Evolutionary conservation across 2,888 invertebrate species (phyloP).

Genomic region (Acrobasis consociella): DNA sequence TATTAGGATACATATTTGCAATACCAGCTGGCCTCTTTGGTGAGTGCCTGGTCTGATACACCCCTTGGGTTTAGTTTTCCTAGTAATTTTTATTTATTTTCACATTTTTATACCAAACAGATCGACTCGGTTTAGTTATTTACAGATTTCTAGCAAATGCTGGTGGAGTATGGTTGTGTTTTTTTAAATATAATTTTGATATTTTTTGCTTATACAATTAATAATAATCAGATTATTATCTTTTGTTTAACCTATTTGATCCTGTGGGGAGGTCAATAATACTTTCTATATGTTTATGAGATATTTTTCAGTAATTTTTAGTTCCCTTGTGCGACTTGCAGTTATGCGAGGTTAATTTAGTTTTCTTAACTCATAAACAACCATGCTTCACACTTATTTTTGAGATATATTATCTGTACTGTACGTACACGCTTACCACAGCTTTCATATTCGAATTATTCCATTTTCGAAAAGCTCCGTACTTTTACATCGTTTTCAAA

Average conservation of each 20-base stretch:
- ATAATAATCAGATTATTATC: not conserved
- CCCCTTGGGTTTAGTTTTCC: constrained; percentile 52
- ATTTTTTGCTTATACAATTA: not conserved
- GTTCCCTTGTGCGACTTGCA: too few species aligned
- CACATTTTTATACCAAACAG: constrained; percentile 31
- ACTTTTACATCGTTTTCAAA: not conserved
- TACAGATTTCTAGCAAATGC: constrained; percentile 2
- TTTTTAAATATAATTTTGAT: not conserved
- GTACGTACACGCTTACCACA: constrained; percentile 30
- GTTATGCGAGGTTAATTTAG: too few species aligned
- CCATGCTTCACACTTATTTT: not conserved
- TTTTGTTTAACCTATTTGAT: not conserved
- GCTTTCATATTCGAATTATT: constrained; percentile 22
- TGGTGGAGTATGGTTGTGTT: constrained; percentile 1
- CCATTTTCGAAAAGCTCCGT: constrained; percentile 2
- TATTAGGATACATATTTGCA: constrained; percentile 79
- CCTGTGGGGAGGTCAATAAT: too few species aligned
- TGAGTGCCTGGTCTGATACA: constrained; percentile 68
- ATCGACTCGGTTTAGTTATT: not conserved
- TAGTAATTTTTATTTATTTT: constrained; percentile 36
- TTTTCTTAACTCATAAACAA: not conserved
- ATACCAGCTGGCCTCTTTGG: constrained; percentile 80
- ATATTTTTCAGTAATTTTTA: too few species aligned
- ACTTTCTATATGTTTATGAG: too few species aligned
- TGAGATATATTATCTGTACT: constrained; percentile 32